Evolutionary conservation across 2,888 invertebrate species (phyloP).

Genomic region (Cephus sareptanus): DNA sequence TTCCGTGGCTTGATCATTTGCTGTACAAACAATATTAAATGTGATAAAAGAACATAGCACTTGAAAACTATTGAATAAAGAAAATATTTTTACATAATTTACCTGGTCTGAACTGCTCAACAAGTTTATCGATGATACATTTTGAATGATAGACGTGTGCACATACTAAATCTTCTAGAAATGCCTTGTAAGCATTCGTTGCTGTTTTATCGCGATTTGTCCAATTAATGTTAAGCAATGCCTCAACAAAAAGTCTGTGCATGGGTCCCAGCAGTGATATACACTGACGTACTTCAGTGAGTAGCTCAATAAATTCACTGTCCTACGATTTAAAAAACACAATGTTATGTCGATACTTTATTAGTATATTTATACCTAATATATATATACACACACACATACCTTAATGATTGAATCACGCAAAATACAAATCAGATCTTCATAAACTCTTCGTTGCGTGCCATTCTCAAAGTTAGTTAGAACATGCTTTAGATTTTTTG

Average conservation of each 20-base stretch:
- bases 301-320: conserved; percentile 69
- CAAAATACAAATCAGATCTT: conserved; percentile 68
- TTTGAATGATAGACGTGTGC: conserved; percentile 76
- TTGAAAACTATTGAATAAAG: neutral
- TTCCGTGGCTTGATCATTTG: conserved; percentile 67
- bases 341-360: conserved; percentile 6
- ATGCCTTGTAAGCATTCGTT: conserved; percentile 72
- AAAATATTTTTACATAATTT: conserved; percentile 31
- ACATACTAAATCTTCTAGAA: conserved; percentile 75
- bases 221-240: conserved; percentile 73
- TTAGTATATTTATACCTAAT: conserved; percentile 4
- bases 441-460: conserved; percentile 65
- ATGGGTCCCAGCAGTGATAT: conserved; percentile 71
- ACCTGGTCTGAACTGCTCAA: conserved; percentile 73
- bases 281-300: conserved; percentile 70
- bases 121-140: conserved; percentile 71
- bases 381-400: conserved; percentile 11
- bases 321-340: conserved; percentile 62
- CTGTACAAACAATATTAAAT: conserved; percentile 31
- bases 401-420: conserved; percentile 67
- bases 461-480: conserved; percentile 65
- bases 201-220: conserved; percentile 66
- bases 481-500: conserved; percentile 67
- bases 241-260: conserved; percentile 72
- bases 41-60: conserved; percentile 13